Percentiles rank a stretch among this genome's conserved stretches.
Evolutionary conservation across 2,113 vertebrate species (phyloP).

Genomic region (Siniperca chuatsi): DNA sequence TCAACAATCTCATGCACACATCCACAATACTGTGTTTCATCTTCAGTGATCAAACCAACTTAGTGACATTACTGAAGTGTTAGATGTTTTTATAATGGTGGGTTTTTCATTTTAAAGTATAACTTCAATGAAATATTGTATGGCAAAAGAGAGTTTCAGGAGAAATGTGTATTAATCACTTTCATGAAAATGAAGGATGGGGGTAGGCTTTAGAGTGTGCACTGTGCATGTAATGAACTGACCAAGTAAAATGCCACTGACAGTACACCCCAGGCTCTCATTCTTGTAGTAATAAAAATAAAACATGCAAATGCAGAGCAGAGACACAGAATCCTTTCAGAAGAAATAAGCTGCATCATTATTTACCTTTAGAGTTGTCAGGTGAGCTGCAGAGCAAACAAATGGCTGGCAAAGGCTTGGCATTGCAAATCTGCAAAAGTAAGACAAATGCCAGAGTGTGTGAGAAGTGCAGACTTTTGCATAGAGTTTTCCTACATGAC

Average conservation of each 20-base stretch:
- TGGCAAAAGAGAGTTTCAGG: neutral
- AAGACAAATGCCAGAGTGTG: slow-evolving; percentile 43
- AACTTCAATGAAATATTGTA: slow-evolving; percentile 8
- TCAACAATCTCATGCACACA: too few species aligned
- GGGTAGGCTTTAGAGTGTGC: neutral
- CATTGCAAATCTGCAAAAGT: slow-evolving; percentile 57
- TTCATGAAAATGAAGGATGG: slow-evolving; percentile 15
- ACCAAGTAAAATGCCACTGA: slow-evolving; percentile 57
- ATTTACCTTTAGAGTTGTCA: slow-evolving; percentile 74
- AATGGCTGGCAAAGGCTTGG: slow-evolving; percentile 33
- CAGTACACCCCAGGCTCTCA: slow-evolving; percentile 53
- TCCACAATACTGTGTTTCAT: too few species aligned
- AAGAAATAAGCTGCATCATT: slow-evolving; percentile 72
- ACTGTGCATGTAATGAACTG: slow-evolving; percentile 62
- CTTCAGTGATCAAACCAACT: neutral
- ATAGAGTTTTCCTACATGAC: neutral
- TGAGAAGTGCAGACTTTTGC: neutral
- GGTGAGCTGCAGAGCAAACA: slow-evolving; percentile 51
- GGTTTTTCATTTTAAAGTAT: slow-evolving; percentile 29
- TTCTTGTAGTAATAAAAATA: slow-evolving; percentile 76
- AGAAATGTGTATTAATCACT: slow-evolving; percentile 49
- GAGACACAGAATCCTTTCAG: slow-evolving; percentile 61
- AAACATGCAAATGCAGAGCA: slow-evolving; percentile 74
- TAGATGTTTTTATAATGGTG: neutral
- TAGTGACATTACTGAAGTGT: neutral